Conservation (phyloP, 2,113 vertebrate species). For the Mustelus asterias region DNA sequence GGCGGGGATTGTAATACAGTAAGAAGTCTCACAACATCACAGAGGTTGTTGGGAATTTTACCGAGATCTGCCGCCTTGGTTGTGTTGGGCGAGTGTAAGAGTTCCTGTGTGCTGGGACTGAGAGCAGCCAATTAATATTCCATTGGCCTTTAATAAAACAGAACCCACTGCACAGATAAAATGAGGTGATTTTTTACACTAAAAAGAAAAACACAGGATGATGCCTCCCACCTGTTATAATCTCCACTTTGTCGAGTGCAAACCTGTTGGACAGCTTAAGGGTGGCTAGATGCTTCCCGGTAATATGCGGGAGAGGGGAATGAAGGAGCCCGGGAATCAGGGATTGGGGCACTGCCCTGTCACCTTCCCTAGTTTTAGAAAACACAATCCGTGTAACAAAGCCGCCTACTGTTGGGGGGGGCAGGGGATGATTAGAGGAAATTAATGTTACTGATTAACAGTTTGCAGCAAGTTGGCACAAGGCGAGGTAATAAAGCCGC, state of each 20-base stretch:
- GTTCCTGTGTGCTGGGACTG: neutral
- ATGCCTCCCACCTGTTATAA: slow-evolving; percentile 47
- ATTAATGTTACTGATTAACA: neutral
- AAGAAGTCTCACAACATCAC: too few relatives aligned
- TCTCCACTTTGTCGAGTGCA: slow-evolving; percentile 44
- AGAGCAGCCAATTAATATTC: neutral
- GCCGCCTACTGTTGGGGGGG: too few relatives aligned
- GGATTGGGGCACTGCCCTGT: neutral
- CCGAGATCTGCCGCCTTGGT: neutral
- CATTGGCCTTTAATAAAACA: neutral
- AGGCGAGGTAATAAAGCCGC: neutral
- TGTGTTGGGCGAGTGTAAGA: neutral
- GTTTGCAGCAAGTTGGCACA: neutral
- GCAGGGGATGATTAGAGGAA: neutral
- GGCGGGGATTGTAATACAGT: too few relatives aligned
- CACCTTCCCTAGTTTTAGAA: neutral
- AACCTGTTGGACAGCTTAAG: slow-evolving; percentile 43
- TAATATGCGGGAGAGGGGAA: slow-evolving; percentile 33
- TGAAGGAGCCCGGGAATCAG: neutral
- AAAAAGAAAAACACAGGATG: neutral
- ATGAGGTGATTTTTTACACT: neutral
- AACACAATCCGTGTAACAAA: neutral
- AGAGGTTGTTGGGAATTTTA: neutral
- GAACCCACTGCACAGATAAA: neutral
- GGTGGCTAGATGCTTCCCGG: slow-evolving; percentile 48